Percentiles rank a stretch among this genome's conserved stretches.
Evolutionary conservation across 1,140 invertebrate genomes (phyloP).

Genomic region (Hyles vespertilio): DNA sequence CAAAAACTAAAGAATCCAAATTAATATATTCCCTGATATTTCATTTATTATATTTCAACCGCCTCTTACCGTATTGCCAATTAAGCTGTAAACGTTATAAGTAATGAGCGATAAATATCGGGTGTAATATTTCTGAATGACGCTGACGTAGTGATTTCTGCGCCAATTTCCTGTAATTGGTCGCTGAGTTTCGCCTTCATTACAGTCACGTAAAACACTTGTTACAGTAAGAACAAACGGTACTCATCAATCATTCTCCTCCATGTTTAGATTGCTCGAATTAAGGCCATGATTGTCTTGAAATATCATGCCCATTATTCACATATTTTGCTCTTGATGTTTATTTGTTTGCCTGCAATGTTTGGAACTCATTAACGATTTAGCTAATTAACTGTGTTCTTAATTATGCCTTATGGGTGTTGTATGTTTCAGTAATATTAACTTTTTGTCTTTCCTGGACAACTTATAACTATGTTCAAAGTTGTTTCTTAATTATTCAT

Average conservation of each 20-base stretch:
- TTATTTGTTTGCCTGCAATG: background rate
- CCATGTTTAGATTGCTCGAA: conserved; percentile 47
- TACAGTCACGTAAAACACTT: conserved; percentile 48
- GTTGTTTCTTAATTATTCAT: no score
- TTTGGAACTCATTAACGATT: conserved; percentile 3
- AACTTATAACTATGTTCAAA: no score
- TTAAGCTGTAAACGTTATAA: no score
- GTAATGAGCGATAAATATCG: no score
- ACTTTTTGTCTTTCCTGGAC: no score
- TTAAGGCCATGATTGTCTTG: conserved; percentile 31
- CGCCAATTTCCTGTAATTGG: conserved; percentile 27
- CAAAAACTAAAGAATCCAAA: no score
- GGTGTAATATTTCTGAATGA: background rate
- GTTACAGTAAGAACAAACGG: conserved; percentile 31
- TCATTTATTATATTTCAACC: no score
- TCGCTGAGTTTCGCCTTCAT: conserved; percentile 24
- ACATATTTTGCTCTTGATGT: conserved; percentile 24
- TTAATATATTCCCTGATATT: no score
- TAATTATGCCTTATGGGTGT: no score
- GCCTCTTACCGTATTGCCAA: no score
- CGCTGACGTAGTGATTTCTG: background rate
- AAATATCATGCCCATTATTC: conserved; percentile 37
- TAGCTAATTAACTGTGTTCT: no score
- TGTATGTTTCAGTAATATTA: no score
- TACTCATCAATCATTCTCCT: conserved; percentile 36